phyloP scores from a whole-genome alignment of 2,797 vertebrate genomes.

The Clarias pachynema region DNA sequence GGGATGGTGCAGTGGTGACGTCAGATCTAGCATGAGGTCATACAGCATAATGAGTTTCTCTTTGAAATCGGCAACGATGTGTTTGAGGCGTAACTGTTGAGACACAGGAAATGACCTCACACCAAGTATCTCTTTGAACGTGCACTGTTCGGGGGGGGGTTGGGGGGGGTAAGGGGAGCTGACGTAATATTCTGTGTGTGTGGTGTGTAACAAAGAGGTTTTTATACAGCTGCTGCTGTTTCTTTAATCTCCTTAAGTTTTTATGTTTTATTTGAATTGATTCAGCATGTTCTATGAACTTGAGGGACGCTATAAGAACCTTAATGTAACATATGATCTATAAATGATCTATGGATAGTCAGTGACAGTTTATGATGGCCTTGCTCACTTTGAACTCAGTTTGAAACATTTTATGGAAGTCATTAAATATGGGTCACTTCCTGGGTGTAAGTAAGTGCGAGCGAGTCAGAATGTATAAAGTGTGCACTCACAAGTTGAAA shows the following conservation, averaged over 20 bases:
- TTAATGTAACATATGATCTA: background rate
- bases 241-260: background rate
- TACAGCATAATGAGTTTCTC: conserved; percentile 65
- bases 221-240: conserved; percentile 14
- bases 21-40: conserved; percentile 47
- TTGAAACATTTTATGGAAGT: background rate
- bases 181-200: conserved; percentile 68
- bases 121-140: conserved; percentile 62
- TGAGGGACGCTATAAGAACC: background rate
- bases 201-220: conserved; percentile 2
- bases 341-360: background rate
- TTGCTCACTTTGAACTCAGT: background rate
- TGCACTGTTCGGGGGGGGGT: conserved; percentile 40
- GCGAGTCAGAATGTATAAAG: background rate
- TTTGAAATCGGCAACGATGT: conserved; percentile 56
- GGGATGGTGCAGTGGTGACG: conserved; percentile 21
- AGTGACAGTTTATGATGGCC: background rate
- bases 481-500: background rate
- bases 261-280: background rate
- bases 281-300: background rate
- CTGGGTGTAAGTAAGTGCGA: background rate
- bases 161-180: conserved; percentile 53
- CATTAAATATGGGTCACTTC: background rate
- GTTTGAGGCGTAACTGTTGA: conserved; percentile 38
- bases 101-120: conserved; percentile 68